Conservation (phyloP, 2,113 vertebrate genomes). For the Recurvirostra avosetta region DNA sequence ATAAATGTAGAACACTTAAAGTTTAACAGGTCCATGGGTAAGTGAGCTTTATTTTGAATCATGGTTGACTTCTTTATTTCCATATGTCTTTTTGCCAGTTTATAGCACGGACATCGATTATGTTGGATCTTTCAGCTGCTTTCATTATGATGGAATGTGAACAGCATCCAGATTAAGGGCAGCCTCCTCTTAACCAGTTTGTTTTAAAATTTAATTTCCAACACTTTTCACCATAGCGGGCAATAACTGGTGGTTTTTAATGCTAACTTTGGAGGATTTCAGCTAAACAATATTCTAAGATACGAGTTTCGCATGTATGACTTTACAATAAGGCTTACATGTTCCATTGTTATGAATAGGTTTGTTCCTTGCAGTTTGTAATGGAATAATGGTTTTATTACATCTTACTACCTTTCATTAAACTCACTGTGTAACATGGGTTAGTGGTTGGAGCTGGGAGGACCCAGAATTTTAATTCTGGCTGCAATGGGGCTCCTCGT, state of each 20-base stretch:
- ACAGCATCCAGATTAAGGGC: not conserved
- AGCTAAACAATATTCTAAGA: not conserved
- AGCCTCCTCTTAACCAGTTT: not conserved
- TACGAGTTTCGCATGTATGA: not conserved
- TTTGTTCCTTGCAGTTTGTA: not conserved
- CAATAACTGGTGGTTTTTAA: not conserved
- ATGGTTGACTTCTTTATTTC: not conserved
- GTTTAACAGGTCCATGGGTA: not conserved
- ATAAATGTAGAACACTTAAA: not conserved
- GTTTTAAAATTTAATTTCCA: not conserved
- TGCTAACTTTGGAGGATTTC: not conserved
- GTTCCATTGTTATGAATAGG: not conserved
- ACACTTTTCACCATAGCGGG: not conserved
- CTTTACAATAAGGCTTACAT: not conserved
- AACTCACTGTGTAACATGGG: not conserved
- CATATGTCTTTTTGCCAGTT: not conserved
- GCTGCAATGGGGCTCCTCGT: not conserved
- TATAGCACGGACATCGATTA: not conserved
- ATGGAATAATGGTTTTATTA: not conserved
- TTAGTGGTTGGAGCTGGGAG: not conserved
- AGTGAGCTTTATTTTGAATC: not conserved
- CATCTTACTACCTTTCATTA: not conserved
- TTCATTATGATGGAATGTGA: not conserved
- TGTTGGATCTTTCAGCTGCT: not conserved
- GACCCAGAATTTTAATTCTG: not conserved